Evolutionary conservation across 2,113 vertebrate genomes (phyloP), one percentile per base, ranked within the genome.

Genomic region (Trogon melanurus): DNA sequence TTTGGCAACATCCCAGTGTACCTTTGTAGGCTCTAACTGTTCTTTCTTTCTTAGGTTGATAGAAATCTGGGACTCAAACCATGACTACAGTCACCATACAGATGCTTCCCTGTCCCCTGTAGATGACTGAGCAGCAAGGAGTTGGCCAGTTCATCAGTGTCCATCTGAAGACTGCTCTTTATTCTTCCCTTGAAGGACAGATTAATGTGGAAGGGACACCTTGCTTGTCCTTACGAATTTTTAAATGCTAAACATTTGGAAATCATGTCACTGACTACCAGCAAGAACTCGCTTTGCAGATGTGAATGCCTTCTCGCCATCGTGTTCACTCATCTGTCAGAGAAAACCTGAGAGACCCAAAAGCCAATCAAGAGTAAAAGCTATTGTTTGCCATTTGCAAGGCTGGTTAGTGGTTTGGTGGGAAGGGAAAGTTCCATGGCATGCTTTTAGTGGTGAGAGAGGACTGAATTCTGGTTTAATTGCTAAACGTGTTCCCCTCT

Each of bases 41-140:
- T 89, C 76, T 8, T 82, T 97, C 88, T 95, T 80, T 96, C 58
- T 72, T 88, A 99, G 99, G 96, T 76, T 90, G 32, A 89, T 99
- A 94, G 96, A 98, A 94, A 98, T 97, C 97, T 71, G 94, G 62
- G 96, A 96, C 61, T 96, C 96, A 32, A 91, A 88, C 50, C 95
- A 54, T 45, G 81, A 95, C 47, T 98, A 94, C 81, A 95, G 56
- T 73, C 81, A 94, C 70, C 97, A 96, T 67, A 69, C 73, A 16
- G 88, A 76, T 72, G 53, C 80, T 75, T 94, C 97, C 78, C 97
- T 82, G 97, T 66, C 86, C 16, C 51, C 60, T 51, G 8, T 85
- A 20, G 54, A 76, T 34, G 50, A 57, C 89, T 62, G 74, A 97
- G 38, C 30, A 10, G 88, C 36, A 7, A 71, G 56, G 69, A 88